Evolutionary conservation across 2,888 invertebrate genomes (phyloP).

Genomic region (Eristalis arbustorum): DNA sequence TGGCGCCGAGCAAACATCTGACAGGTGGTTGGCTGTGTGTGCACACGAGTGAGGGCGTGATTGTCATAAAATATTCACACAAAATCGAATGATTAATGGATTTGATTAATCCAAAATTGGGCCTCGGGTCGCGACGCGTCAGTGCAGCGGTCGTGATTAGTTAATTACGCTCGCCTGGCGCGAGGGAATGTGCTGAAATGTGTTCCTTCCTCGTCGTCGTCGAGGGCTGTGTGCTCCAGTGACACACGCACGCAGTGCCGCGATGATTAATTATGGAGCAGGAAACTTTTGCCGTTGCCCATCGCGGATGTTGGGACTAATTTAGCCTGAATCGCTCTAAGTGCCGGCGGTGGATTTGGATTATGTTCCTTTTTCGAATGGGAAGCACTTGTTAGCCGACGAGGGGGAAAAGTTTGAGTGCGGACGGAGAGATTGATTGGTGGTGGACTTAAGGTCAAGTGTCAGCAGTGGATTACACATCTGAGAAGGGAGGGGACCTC

Average conservation of each 20-base stretch:
- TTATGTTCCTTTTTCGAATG: neutral
- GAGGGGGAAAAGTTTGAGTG: neutral
- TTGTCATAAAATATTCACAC: slow-evolving; percentile 51
- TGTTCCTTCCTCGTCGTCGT: neutral
- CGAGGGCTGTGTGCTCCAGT: neutral
- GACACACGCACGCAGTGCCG: neutral
- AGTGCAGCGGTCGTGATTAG: slow-evolving; percentile 41
- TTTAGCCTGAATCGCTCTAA: slow-evolving; percentile 2
- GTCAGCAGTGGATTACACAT: neutral
- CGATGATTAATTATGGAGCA: slow-evolving; percentile 50
- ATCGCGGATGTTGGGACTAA: slow-evolving; percentile 38
- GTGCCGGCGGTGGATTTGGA: neutral
- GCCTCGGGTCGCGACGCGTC: neutral
- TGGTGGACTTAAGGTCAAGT: neutral
- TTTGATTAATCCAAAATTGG: slow-evolving; percentile 38
- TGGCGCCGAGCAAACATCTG: neutral
- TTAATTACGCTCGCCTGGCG: slow-evolving; percentile 46
- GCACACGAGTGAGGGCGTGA: neutral
- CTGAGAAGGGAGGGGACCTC: no score
- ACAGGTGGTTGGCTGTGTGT: neutral
- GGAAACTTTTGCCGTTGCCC: slow-evolving; percentile 37
- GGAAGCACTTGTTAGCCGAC: neutral
- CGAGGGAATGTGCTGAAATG: slow-evolving; percentile 26
- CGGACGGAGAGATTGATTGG: neutral
- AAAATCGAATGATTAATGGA: slow-evolving; percentile 51